phyloP scores from a whole-genome alignment of 2,797 vertebrate genomes.

The Hypotaenidia okinawae region DNA sequence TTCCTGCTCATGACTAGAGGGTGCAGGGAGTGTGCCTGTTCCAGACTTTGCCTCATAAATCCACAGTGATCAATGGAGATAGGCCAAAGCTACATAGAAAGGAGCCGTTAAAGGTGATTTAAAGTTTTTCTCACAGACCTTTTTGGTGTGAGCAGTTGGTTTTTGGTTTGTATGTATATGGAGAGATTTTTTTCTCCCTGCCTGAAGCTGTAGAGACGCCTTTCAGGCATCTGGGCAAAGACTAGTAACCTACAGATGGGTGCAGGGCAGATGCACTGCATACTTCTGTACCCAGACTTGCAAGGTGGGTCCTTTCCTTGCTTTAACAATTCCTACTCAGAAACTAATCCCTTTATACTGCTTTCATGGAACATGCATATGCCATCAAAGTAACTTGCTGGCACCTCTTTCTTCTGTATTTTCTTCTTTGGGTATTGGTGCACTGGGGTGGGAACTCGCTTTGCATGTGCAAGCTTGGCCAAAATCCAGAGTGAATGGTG shows the following conservation, averaged over 20 bases:
- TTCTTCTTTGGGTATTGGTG: background rate
- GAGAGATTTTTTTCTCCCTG: background rate
- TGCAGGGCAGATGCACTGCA: background rate
- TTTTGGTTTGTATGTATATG: background rate
- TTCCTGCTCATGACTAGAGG: background rate
- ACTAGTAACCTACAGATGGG: background rate
- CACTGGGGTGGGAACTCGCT: background rate
- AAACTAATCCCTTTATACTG: background rate
- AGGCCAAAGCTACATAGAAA: background rate
- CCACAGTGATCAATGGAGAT: background rate
- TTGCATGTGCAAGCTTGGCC: background rate
- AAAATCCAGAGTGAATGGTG: fast-evolving
- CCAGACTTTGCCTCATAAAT: background rate
- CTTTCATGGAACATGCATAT: background rate
- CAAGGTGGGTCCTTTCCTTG: background rate
- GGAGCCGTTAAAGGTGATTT: background rate
- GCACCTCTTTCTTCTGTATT: background rate
- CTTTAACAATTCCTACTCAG: background rate
- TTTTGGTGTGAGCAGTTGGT: background rate
- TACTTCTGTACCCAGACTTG: background rate
- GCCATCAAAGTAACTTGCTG: background rate
- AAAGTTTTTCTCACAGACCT: background rate
- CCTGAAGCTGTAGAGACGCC: background rate
- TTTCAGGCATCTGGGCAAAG: background rate
- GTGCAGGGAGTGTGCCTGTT: fast-evolving